Conservation (phyloP, 2,797 vertebrate genomes). For the Coracias cyanogaster region DNA sequence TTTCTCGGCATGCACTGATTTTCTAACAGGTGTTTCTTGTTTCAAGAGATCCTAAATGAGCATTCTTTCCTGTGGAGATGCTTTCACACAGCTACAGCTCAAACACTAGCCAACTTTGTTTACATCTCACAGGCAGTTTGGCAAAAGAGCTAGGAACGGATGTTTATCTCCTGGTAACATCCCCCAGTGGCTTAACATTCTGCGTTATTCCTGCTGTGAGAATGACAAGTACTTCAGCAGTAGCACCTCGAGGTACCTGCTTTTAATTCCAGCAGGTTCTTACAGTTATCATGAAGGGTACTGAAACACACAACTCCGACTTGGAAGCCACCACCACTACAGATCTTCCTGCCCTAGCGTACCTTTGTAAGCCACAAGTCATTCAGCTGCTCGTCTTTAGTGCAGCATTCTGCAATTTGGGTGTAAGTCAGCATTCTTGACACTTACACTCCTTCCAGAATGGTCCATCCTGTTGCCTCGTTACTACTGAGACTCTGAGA, state of each 20-base stretch:
- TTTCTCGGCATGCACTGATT: slow-evolving; percentile 48
- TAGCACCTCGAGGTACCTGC: slow-evolving; percentile 12
- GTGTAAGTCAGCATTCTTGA: neutral
- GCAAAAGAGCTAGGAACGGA: slow-evolving; percentile 62
- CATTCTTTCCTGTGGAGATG: slow-evolving; percentile 63
- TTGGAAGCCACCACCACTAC: neutral
- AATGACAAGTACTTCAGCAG: slow-evolving; percentile 54
- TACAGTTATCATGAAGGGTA: neutral
- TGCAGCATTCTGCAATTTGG: neutral
- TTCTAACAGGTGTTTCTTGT: slow-evolving; percentile 75
- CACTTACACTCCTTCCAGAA: neutral
- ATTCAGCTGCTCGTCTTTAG: neutral
- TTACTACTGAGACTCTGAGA: neutral
- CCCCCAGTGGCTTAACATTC: slow-evolving; percentile 50
- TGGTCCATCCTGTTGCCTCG: neutral
- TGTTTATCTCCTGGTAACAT: slow-evolving; percentile 68
- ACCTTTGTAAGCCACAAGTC: neutral
- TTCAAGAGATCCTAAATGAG: slow-evolving; percentile 66
- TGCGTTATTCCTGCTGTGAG: slow-evolving; percentile 65
- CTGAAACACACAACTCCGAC: neutral
- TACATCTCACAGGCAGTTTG: slow-evolving; percentile 59
- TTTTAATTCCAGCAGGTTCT: slow-evolving; percentile 36
- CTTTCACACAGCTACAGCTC: slow-evolving; percentile 52
- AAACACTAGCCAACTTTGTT: slow-evolving; percentile 53
- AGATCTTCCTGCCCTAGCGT: neutral